These are phyloP conservation scores for Nasonia vitripennis DNA, from an alignment of 1,140 invertebrate genomes.

Conservation along the genomic window DNA sequence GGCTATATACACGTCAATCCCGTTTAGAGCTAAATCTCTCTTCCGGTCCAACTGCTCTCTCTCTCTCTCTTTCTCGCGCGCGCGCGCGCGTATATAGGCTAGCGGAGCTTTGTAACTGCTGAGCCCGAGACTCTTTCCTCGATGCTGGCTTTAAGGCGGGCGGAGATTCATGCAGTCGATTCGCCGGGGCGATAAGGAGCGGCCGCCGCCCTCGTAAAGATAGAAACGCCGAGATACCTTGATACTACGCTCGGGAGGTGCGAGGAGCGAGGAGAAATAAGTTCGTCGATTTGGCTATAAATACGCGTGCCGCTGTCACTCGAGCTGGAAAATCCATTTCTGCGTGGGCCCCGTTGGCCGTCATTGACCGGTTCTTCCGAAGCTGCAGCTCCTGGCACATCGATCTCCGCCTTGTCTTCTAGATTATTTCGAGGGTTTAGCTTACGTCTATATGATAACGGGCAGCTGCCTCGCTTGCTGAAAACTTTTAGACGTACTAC, in stretches of 20 bases:
- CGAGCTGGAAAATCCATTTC: constrained; percentile 8
- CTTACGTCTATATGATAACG: too few species aligned
- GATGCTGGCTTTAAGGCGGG: constrained; percentile 52
- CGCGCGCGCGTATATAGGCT: neutral
- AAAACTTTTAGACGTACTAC: too few species aligned
- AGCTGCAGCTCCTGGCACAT: neutral
- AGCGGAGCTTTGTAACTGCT: neutral
- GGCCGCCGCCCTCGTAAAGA: constrained; percentile 55
- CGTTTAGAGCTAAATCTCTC: neutral
- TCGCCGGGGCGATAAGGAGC: constrained; percentile 50
- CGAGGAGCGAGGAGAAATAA: neutral
- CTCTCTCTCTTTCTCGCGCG: too few species aligned
- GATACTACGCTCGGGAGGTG: constrained; percentile 8
- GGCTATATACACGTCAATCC: neutral
- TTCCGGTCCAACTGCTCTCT: neutral
- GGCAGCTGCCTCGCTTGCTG: too few species aligned
- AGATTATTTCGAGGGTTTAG: too few species aligned
- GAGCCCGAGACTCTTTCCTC: neutral
- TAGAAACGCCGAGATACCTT: constrained; percentile 53
- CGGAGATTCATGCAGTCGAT: constrained; percentile 57
- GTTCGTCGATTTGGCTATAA: neutral
- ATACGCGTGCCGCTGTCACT: neutral
- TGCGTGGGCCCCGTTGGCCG: neutral
- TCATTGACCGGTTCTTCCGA: neutral
- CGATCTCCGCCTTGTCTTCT: too few species aligned